Conservation (phyloP, 1,140 invertebrate species). For the Daktulosphaira vitifoliae region DNA sequence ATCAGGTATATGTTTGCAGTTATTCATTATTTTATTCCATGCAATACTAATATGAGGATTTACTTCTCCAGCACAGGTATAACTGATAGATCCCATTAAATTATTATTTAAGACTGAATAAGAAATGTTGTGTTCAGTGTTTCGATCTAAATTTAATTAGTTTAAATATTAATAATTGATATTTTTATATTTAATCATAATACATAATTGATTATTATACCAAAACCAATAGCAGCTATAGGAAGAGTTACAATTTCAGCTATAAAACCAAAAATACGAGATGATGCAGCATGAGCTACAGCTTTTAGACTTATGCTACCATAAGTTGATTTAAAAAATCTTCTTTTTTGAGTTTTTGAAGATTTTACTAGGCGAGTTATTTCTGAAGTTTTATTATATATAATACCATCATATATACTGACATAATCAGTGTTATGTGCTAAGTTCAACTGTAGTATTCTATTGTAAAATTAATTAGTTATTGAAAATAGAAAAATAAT, state of each 20-base stretch:
- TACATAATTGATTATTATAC: slow-evolving; percentile 45
- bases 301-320: slow-evolving; percentile 82
- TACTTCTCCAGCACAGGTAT: slow-evolving; percentile 87
- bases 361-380: slow-evolving; percentile 48
- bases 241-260: slow-evolving; percentile 94
- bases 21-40: slow-evolving; percentile 75
- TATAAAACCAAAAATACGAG: slow-evolving; percentile 88
- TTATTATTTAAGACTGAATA: slow-evolving; percentile 76
- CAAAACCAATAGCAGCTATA: slow-evolving; percentile 77
- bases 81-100: slow-evolving; percentile 76
- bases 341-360: slow-evolving; percentile 61
- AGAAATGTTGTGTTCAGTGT: slow-evolving; percentile 84
- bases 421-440: slow-evolving; percentile 89
- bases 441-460: slow-evolving; percentile 85
- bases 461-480: slow-evolving; percentile 39
- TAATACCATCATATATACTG: slow-evolving; percentile 82
- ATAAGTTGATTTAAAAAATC: slow-evolving; percentile 61
- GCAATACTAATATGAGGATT: slow-evolving; percentile 86
- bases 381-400: slow-evolving; percentile 71
- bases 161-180: too few relatives aligned
- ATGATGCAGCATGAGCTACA: slow-evolving; percentile 82
- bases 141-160: slow-evolving; percentile 67
- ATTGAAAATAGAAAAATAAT: neutral
- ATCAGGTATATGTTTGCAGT: slow-evolving; percentile 85
- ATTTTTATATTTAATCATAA: neutral